phyloP scores from a whole-genome alignment of 2,113 vertebrate genomes.

The Forbesichthys papilliferus region DNA sequence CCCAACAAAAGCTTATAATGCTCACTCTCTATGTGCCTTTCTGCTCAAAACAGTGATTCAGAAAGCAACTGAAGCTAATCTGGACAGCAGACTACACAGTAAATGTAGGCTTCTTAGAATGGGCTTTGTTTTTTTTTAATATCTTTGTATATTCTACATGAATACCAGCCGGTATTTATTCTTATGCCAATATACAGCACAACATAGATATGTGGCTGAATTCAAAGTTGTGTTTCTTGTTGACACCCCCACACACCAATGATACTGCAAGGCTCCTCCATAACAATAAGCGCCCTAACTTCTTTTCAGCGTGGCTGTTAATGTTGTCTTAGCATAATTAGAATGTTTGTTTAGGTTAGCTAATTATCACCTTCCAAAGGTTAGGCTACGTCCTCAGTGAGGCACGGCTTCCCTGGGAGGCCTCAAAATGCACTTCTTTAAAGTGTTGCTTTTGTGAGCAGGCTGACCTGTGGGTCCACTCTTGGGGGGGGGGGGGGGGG shows the following conservation, averaged over 20 bases:
- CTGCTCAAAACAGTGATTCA: not conserved
- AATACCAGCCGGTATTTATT: not conserved
- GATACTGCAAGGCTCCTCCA: conserved; percentile 1
- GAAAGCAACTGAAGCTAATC: not conserved
- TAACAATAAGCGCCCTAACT: conserved; percentile 48
- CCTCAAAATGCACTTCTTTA: conserved; percentile 36
- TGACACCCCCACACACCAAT: not conserved
- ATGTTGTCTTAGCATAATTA: conserved; percentile 73
- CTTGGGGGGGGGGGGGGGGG: too few relatives aligned
- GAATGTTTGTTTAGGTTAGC: conserved; percentile 70
- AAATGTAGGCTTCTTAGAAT: not conserved
- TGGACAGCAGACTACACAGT: not conserved
- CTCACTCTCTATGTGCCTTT: not conserved
- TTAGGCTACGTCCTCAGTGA: conserved; percentile 30
- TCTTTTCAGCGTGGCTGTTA: conserved; percentile 38
- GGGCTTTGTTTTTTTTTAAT: not conserved
- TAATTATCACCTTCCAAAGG: conserved; percentile 56
- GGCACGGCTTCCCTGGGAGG: conserved; percentile 21
- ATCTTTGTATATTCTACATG: not conserved
- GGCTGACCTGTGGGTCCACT: conserved; percentile 45
- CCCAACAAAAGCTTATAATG: not conserved
- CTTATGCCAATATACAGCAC: not conserved
- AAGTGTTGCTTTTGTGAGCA: conserved; percentile 63
- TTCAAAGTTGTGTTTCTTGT: not conserved
- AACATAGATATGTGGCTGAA: not conserved